Evolutionary conservation across 2,888 invertebrate genomes (phyloP), one percentile per base, ranked within the genome.

Genomic region (Brachynemurus nebulosus): DNA sequence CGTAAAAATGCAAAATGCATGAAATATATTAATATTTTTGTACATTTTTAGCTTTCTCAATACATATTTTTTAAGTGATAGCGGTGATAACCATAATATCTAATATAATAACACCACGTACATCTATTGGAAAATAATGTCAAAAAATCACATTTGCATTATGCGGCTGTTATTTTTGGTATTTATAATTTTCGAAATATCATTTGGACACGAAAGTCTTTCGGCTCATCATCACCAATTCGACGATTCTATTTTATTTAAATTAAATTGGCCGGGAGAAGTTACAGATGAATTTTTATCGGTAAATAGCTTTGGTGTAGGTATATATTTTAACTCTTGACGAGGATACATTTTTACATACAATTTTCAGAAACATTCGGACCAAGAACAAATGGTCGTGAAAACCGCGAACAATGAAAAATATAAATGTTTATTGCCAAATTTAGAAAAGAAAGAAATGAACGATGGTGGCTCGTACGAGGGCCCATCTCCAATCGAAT

Each of bases 351-450:
- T 1, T 16, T 12, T 9, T n/a, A 30, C 5, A 4, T 5, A 36
- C 42, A 7, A 53, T 53, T 38, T 36, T 3, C 20, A 65, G 62
- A 56, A 64, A 40, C 46, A 57, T 8, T 53, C 52, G 21, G 45
- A 52, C 16, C 61, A 65, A 47, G 80, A 85, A 55, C 64, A 75
- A 9, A 64, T 88, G 44, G 65, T 75, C 50, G 75, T 90, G 42
- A 78, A 73, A 42, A 85, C 89, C 11, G 71, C 76, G 12, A 77
- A 84, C 49, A 77, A 86, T 56, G 93, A 95, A 59, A 74, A 77
- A 52, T 95, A 90, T 61, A 74, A 79, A 46, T 95, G 95, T 59
- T 66, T 74, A 8, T 68, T 93, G 52, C 92, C 92, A 9, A 76
- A 78, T 47, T 64, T 78, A 7, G 65, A 56, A 63, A 68, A 69